Percentiles rank a stretch among this genome's conserved stretches.
Conservation (phyloP, 1,140 invertebrate species). For the Drosophila pallidifrons region DNA sequence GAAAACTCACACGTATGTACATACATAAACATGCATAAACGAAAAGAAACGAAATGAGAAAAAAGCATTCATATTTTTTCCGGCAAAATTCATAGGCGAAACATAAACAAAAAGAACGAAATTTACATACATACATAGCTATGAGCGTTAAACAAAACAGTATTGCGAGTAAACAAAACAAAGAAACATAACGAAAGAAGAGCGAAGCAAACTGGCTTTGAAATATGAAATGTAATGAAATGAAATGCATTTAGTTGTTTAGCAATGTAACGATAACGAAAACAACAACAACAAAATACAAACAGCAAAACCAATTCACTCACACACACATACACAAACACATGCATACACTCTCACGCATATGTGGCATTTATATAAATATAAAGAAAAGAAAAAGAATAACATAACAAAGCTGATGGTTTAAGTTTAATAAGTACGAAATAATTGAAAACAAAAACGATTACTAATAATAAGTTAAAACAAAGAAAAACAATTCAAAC, state of each 20-base stretch:
- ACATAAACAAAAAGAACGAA: conserved; percentile 7
- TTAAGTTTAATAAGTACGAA: conserved; percentile 78
- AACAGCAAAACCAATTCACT: conserved; percentile 19
- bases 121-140: conserved; percentile 30
- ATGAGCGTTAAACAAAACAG: conserved; percentile 61
- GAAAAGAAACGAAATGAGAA: conserved; percentile 12
- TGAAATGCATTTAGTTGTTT: conserved; percentile 51
- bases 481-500: conserved; percentile 49
- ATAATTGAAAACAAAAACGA: conserved; percentile 72
- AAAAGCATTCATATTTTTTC: conserved; percentile 35
- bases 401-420: conserved; percentile 54
- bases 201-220: conserved; percentile 33
- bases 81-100: conserved; percentile 32
- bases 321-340: conserved; percentile 34
- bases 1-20: background rate
- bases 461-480: conserved; percentile 63
- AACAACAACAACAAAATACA: conserved; percentile 23
- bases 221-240: conserved; percentile 21
- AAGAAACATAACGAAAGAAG: conserved; percentile 7
- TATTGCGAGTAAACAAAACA: conserved; percentile 58
- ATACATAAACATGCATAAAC: conserved; percentile 14
- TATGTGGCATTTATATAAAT: conserved; percentile 78
- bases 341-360: conserved; percentile 45
- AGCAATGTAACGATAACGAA: conserved; percentile 41
- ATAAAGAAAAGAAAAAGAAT: conserved; percentile 35